Base-by-base conservation (phyloP, 2,888 invertebrate species). In the Julus scandinavius region DNA sequence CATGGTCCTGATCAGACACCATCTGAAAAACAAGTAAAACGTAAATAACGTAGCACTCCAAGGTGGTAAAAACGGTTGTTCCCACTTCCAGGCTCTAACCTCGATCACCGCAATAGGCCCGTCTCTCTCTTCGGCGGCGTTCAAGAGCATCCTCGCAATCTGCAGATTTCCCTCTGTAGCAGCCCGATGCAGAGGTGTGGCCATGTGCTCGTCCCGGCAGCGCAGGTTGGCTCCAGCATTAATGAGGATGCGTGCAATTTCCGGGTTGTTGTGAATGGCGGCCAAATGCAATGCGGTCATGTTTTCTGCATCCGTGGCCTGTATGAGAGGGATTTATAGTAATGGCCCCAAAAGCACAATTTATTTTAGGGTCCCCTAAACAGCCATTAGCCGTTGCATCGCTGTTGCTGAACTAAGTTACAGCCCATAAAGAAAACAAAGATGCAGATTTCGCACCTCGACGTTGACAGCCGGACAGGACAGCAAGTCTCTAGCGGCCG, bases 201-300 rank as follows among this genome's bases (percentile, higher is more conserved):
- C 91, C n/a, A 91, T 88, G 50, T 92, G 92, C 88, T 93, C 92
- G 87, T 91, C 91, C 45, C 89, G 88, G 54, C 90, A 90, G 83
- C 89, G 89, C 84, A 91, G 88, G 88, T 91, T 91, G 63, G 92
- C 92, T 0, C 91, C 92, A 17, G 92, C 91, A 29, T 92, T 91
- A 88, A 93, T 91, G 89, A 93, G 90, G 89, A 92, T 90, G 85
- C 91, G 89, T 7, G 92, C 92, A 54, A 93, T 91, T 45, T 91
- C 91, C 11, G 91, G 88, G 88, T 91, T 91, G 17, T 93, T 93
- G 90, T 93, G 92, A 5, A 92, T 91, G 72, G 92, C 92, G 15
- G 93, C 93, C 90, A 93, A 91, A 89, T 93, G 93, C 45, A 93
- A 91, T 0, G 93, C 91, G 38, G 93, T 93, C 92, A 93, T 92